A percentile compares a stretch with the other conserved stretches of the same genome.
phyloP scores from a whole-genome alignment of 2,888 invertebrate species.

The Drepanosiphum platanoidis region DNA sequence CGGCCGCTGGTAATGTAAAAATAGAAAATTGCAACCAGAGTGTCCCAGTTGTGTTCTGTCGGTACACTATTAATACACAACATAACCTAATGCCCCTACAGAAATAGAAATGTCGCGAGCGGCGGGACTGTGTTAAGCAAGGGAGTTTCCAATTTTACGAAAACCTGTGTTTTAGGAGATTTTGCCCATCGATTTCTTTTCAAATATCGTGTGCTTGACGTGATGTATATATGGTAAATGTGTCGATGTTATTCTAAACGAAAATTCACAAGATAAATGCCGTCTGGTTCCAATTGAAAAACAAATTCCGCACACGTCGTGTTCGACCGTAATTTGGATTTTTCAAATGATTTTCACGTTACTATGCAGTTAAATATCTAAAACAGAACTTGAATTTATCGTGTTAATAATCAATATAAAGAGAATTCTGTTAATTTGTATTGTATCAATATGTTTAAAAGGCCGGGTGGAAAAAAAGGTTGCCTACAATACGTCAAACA shows the following conservation, averaged over 20 bases:
- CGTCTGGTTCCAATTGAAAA: too few relatives aligned
- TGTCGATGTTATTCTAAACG: background rate
- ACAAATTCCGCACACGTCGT: too few relatives aligned
- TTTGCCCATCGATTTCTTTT: background rate
- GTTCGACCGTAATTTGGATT: too few relatives aligned
- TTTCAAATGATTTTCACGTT: background rate
- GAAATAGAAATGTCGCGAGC: constrained; percentile 59
- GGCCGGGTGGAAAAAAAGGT: background rate
- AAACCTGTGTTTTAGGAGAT: background rate
- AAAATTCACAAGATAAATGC: background rate
- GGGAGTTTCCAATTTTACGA: constrained; percentile 38
- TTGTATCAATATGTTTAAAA: background rate
- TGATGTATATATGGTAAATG: background rate
- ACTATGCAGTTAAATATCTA: background rate
- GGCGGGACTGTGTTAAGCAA: background rate
- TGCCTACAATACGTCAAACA: background rate
- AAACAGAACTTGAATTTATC: too few relatives aligned
- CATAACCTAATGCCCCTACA: constrained; percentile 60
- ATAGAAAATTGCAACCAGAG: constrained; percentile 61
- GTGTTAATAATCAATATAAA: too few relatives aligned
- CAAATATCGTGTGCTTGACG: background rate
- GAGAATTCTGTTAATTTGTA: too few relatives aligned
- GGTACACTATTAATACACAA: constrained; percentile 60
- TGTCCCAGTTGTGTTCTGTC: constrained; percentile 61
- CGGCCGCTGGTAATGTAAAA: constrained; percentile 56